These are phyloP conservation scores for Nanger granti DNA, from an alignment of 2,113 vertebrate genomes.

Conservation along the genomic window DNA sequence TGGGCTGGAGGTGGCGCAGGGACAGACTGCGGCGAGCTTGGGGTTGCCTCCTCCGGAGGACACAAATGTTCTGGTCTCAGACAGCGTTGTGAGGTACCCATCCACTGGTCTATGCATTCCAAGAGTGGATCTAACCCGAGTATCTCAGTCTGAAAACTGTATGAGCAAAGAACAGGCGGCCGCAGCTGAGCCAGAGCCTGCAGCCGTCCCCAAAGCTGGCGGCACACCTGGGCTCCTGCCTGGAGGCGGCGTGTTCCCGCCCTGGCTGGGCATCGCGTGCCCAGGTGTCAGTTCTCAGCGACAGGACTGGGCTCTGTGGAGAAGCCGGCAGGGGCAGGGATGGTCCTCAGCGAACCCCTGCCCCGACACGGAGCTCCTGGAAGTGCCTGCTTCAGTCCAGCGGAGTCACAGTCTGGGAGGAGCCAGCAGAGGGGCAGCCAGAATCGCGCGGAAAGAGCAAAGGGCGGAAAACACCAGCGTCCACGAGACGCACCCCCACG, in stretches of 20 bases:
- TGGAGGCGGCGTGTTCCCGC: no score
- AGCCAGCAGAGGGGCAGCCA: no score
- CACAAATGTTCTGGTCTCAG: neutral
- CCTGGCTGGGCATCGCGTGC: accelerated
- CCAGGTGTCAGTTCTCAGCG: neutral
- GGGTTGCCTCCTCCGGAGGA: accelerated
- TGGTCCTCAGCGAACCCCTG: accelerated
- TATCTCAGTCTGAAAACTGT: neutral
- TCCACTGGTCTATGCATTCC: neutral
- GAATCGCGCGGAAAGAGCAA: neutral
- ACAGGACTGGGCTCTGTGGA: neutral
- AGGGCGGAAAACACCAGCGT: neutral
- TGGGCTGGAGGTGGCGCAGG: neutral
- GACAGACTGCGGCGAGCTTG: no score
- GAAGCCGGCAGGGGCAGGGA: no score
- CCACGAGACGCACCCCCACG: no score
- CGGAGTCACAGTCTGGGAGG: no score
- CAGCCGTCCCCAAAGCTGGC: neutral
- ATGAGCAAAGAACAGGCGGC: neutral
- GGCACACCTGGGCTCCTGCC: neutral
- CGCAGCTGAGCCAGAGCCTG: neutral
- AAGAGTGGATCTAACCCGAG: neutral
- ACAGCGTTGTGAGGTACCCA: accelerated
- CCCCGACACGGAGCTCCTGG: neutral
- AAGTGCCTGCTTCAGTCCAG: neutral